Percentiles rank a stretch among this genome's conserved stretches.
phyloP scores from a whole-genome alignment of 2,888 invertebrate species.

The Hyposoter didymator region DNA sequence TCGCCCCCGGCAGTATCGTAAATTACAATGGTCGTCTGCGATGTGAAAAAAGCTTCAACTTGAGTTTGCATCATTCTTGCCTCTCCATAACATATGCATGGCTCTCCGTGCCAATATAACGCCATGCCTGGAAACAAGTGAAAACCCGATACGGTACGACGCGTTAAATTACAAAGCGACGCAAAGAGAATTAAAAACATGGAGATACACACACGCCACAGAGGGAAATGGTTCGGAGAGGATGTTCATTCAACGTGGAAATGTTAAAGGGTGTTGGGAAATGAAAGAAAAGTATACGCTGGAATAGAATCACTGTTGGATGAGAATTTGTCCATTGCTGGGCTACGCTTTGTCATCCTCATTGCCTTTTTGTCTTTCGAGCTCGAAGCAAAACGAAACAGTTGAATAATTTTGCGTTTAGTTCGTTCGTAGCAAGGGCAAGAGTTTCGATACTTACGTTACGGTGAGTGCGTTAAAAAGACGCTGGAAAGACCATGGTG shows the following conservation, averaged over 20 bases:
- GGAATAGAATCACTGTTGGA: neutral
- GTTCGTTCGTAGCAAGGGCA: neutral
- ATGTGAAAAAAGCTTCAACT: constrained; percentile 11
- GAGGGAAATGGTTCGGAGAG: neutral
- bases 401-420: neutral
- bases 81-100: constrained; percentile 8
- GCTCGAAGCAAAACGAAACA: neutral
- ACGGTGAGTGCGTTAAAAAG: too few species aligned
- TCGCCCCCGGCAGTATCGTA: constrained; percentile 44
- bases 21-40: constrained; percentile 48
- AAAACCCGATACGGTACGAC: constrained; percentile 40
- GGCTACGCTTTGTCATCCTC: neutral
- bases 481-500: too few species aligned
- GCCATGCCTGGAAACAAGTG: neutral
- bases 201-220: constrained; percentile 20
- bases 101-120: constrained; percentile 23
- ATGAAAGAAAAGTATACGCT: neutral
- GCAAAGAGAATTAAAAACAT: constrained; percentile 25
- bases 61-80: constrained; percentile 31
- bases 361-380: neutral
- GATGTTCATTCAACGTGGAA: constrained; percentile 23
- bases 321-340: neutral
- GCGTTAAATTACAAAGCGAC: neutral
- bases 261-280: neutral
- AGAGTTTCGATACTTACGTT: too few species aligned